Evolutionary conservation across 2,113 vertebrate genomes (phyloP), one percentile per base, ranked within the genome.

Genomic region (Atractosteus spatula): DNA sequence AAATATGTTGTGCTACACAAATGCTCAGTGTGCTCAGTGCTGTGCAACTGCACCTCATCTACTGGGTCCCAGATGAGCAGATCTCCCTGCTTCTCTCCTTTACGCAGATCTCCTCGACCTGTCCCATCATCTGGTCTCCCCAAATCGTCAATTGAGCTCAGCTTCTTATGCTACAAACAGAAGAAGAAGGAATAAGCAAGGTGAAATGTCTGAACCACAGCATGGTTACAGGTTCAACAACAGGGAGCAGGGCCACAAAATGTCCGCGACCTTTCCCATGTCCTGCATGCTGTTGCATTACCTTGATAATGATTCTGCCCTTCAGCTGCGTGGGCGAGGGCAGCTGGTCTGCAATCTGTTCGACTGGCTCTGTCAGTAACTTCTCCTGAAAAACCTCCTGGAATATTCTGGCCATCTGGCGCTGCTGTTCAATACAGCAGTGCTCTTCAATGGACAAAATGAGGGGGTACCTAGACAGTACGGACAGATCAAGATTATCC

Each of bases 391-490:
- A 92, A 3, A 96, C 93, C 0, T 96, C 95, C 81, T 83, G 94
- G 85, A 99, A 98, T 64, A 95, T 92, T 3, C 80, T 91, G 76
- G 97, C 96, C 93, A 99, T 98, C 78, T 97, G 85, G 16, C 96
- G 91, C 84, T 99, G 97, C 81, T 98, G 97, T 47, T 96, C 96
- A n/a, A 98, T 51, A 0, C 89, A 82, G 8, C 97, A 99, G 66
- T 99, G 97, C 79, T 99, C 95, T 84, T 99, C 97, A 0, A 99
- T 98, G 56, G 97, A 99, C 79, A 99, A 90, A 80, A 98, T 94
- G 66, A 99, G 76, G 0, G 97, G 97, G 83, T 93, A 99, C 11
- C 97, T 99, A 82, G 54, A 56, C 12, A 55, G 17, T 3, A 5
- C 43, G 29, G 62, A 63, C 1, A 62, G 17, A n/a, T 12, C 4